phyloP scores from a whole-genome alignment of 1,140 invertebrate genomes.

The Frieseomelitta varia region DNA sequence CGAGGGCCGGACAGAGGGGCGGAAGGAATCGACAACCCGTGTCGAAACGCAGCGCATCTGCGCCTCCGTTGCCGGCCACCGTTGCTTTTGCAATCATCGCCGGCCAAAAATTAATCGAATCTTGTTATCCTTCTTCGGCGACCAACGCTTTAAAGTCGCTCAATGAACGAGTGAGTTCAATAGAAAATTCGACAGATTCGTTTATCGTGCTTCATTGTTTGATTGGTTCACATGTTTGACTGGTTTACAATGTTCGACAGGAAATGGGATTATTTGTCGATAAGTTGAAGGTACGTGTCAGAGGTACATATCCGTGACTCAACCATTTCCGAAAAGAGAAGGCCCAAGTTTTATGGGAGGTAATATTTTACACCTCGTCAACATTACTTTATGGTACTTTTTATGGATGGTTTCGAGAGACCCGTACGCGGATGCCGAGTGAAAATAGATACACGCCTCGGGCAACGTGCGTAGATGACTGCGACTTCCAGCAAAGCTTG shows the following conservation, averaged over 20 bases:
- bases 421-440: not conserved
- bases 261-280: not conserved
- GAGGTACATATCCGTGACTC: not conserved
- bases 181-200: not conserved
- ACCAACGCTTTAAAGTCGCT: not conserved
- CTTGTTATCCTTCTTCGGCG: not conserved
- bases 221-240: too few relatives aligned
- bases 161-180: not conserved
- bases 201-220: not conserved
- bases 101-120: not conserved
- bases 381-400: not conserved
- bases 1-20: slow-evolving; percentile 56
- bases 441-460: not conserved
- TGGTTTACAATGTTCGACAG: not conserved
- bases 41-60: slow-evolving; percentile 64
- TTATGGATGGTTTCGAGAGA: not conserved
- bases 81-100: not conserved
- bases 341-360: not conserved
- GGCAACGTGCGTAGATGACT: not conserved
- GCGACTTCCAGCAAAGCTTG: not conserved
- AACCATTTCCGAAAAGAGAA: not conserved
- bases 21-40: slow-evolving; percentile 65
- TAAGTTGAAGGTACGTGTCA: not conserved
- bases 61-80: slow-evolving; percentile 18
- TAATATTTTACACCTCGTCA: not conserved